Conservation (phyloP, 2,888 invertebrate species). For the Trypoxylon attenuatum region DNA sequence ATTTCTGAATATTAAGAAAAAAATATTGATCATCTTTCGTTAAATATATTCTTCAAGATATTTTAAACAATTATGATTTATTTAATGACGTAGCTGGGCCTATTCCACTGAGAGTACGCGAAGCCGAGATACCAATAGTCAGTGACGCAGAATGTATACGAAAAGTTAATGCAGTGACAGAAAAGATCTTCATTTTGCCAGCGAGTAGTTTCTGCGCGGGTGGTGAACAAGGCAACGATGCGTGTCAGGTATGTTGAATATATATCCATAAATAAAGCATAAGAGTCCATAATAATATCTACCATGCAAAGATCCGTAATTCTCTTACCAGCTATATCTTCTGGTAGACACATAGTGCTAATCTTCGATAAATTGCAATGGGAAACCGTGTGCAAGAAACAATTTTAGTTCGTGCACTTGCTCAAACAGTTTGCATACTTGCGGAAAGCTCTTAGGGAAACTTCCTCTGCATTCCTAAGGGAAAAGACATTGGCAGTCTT, state of each 20-base stretch:
- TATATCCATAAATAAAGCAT: too few relatives aligned
- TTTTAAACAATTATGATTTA: constrained; percentile 1
- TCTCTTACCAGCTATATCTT: too few relatives aligned
- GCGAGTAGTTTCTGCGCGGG: constrained; percentile 96
- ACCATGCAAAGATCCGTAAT: not conserved
- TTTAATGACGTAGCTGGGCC: constrained; percentile 83
- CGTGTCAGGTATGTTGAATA: constrained; percentile 83
- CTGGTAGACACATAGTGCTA: too few relatives aligned
- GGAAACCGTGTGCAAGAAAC: too few relatives aligned
- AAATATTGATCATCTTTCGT: not conserved
- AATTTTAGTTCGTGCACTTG: too few relatives aligned
- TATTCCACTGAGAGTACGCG: constrained; percentile 90
- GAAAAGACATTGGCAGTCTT: too few relatives aligned
- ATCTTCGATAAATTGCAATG: too few relatives aligned
- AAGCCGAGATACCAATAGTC: constrained; percentile 93
- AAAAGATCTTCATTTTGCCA: constrained; percentile 94
- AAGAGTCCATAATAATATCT: too few relatives aligned
- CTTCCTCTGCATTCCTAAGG: too few relatives aligned
- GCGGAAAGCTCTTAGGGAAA: too few relatives aligned
- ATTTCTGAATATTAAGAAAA: not conserved
- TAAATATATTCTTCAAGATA: not conserved
- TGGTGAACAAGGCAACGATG: constrained; percentile 93
- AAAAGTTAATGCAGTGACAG: constrained; percentile 95
- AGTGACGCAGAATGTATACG: constrained; percentile 94
- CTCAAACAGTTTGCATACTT: too few relatives aligned